phyloP scores from a whole-genome alignment of 2,888 invertebrate genomes.

The Piscicola geometra region DNA sequence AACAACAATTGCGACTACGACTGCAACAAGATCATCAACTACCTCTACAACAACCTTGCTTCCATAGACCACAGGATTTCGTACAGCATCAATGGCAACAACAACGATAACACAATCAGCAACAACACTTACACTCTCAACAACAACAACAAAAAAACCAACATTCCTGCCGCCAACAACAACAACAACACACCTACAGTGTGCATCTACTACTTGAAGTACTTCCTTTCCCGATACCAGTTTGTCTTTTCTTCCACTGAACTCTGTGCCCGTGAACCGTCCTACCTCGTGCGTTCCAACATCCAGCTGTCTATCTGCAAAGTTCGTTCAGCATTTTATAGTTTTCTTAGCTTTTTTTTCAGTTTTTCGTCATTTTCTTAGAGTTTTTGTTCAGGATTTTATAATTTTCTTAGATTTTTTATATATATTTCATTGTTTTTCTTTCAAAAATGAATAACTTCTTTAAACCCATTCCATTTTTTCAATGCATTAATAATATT shows the following conservation, averaged over 20 bases:
- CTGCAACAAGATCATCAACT: slow-evolving; percentile 7
- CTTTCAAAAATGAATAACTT: too few relatives aligned
- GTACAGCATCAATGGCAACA: neutral
- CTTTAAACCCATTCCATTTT: too few relatives aligned
- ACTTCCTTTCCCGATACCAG: slow-evolving; percentile 1
- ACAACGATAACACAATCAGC: too few relatives aligned
- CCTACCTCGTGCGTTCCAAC: neutral
- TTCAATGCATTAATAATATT: too few relatives aligned
- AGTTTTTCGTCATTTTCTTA: too few relatives aligned
- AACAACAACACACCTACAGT: neutral
- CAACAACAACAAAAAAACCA: neutral
- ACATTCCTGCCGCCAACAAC: too few relatives aligned
- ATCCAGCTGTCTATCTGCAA: neutral
- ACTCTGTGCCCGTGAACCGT: neutral
- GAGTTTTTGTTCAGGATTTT: too few relatives aligned
- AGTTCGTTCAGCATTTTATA: neutral
- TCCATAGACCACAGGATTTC: neutral
- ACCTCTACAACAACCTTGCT: neutral
- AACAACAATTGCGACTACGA: neutral
- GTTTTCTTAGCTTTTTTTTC: too few relatives aligned
- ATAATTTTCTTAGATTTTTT: too few relatives aligned
- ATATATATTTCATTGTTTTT: too few relatives aligned
- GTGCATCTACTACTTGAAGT: slow-evolving; percentile 1
- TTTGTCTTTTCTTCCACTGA: slow-evolving; percentile 1
- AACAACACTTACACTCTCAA: too few relatives aligned